Evolutionary conservation across 2,888 invertebrate genomes (phyloP), one percentile per base, ranked within the genome.

Genomic region (Cantharis lateralis): DNA sequence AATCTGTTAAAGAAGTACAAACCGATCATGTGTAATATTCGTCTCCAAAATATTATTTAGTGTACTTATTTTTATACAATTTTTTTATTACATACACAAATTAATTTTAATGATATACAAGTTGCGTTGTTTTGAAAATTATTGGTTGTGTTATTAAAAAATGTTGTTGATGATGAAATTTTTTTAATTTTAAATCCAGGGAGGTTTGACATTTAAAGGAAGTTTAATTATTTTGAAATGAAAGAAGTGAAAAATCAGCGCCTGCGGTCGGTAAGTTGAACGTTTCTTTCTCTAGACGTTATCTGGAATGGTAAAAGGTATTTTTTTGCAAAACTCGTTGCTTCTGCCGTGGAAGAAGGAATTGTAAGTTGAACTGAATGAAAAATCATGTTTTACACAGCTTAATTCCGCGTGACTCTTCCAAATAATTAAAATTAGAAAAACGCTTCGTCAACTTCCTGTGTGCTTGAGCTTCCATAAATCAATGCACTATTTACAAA

Each of bases 1-100:
- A 87, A 79, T 83, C 86, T 10, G 87, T 88, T 16, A 84, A 82
- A 61, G 88, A 88, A 76, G 85, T 84, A 15, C 81, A 79, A 62
- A 28, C 16, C 13, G 77, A 77, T 26, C 73, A 74, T 9, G 15
- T 7, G 16, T 66, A 66, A 20, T 11, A 11, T 20, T 66, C 9
- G 20, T 63, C 15, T 20, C n/a, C 24, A 20, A 66, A 66, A 20
- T 66, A 20, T 18, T 66, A 66, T 24, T 66, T 66, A 66, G 20
- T 66, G 16, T 66, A 48, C 48, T 48, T 48, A 48, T 63, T 66
- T 66, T 66, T 66, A 66, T 66, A 66, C 64, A 15, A 63, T 66
- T 15, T 66, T n/a, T 66, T 66, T 20, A 48, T 24, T 66, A 13
- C 64, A 20, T 20, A 48, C 48, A 48, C 48, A 48, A 7, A 48